Conservation (phyloP, 2,113 vertebrate species). For the Takifugu bimaculatus region DNA sequence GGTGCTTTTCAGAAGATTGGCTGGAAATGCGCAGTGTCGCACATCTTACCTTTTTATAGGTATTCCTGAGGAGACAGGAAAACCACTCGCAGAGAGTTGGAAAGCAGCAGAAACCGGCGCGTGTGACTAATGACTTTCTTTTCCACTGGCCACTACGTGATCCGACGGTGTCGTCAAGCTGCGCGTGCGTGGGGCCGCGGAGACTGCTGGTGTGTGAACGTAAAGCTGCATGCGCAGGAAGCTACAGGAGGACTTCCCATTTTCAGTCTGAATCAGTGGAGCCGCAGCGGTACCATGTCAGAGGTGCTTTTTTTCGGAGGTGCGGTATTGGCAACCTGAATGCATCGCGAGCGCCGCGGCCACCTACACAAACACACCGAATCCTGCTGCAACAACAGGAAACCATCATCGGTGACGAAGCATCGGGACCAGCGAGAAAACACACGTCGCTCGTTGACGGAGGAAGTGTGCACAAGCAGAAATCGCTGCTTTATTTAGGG, state of each 20-base stretch:
- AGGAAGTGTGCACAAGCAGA: background rate
- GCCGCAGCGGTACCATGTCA: slow-evolving; percentile 48
- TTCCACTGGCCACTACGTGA: slow-evolving; percentile 86
- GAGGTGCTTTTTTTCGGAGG: slow-evolving; percentile 35
- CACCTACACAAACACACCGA: slow-evolving; percentile 62
- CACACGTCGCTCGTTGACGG: background rate
- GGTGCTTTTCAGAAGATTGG: slow-evolving; percentile 59
- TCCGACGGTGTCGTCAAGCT: slow-evolving; percentile 58
- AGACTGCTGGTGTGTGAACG: slow-evolving; percentile 76
- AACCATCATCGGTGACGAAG: slow-evolving; percentile 27
- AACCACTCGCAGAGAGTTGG: slow-evolving; percentile 85
- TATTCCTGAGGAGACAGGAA: slow-evolving; percentile 85
- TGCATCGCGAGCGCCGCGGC: slow-evolving; percentile 21
- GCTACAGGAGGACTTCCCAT: slow-evolving; percentile 88
- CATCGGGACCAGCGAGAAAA: too few species aligned
- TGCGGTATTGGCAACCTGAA: slow-evolving; percentile 50
- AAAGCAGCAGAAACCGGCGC: slow-evolving; percentile 86
- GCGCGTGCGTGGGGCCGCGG: slow-evolving; percentile 78
- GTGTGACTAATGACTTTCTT: slow-evolving; percentile 94
- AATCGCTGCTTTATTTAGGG: too few species aligned
- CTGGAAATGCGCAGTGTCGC: slow-evolving; percentile 71
- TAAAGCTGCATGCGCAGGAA: slow-evolving; percentile 86
- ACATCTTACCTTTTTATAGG: slow-evolving; percentile 86
- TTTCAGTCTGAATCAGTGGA: slow-evolving; percentile 82
- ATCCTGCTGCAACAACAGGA: slow-evolving; percentile 70